Evolutionary conservation across 2,797 vertebrate genomes (phyloP), one percentile per base, ranked within the genome.

Genomic region (Microctenopoma lineatum): DNA sequence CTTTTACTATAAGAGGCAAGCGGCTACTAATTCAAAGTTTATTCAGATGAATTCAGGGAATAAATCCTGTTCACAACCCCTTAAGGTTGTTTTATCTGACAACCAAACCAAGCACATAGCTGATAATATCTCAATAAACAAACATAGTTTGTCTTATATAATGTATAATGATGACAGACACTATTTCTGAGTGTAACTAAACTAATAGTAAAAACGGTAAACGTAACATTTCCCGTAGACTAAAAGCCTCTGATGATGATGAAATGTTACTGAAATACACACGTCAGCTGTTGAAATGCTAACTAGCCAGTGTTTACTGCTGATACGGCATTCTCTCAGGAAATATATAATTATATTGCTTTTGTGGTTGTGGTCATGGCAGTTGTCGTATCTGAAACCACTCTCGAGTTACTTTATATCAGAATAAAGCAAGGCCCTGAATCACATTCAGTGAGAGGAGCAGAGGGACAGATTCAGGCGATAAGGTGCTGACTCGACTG

Each of bases 221-320:
- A 57, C 2, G 0, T 25, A 32, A 44, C 2, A 11, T 11, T 46
- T 73, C 38, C 47, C 52, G 21, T n/a, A 2, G n/a, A 45, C 50
- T 55, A 64, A 53, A 63, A 64, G 64, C 29, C 25, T 70, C 50
- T 56, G 47, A 59, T 64, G 52, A 46, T 67, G 55, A 79, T 59
- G 63, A 74, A 80, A 80, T 69, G 36, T 42, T 38, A 11, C 57
- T 64, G 78, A 81, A 80, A 66, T 58, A 65, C 55, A 5, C 8
- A 15, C 45, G 66, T 59, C 12, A 8, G 26, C 46, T 18, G 13
- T 45, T n/a, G 44, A 41, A 56, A 47, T 18, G 44, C 52, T 45
- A 52, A 60, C 64, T 50, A 59, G 47, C 32, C 0, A 0, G 1
- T 48, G 38, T 70, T 73, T 60, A 27, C 21, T 27, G 16, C 45